These are phyloP conservation scores for Sinocyclocheilus grahami DNA, from an alignment of 2,113 vertebrate genomes.

Conservation along the genomic window DNA sequence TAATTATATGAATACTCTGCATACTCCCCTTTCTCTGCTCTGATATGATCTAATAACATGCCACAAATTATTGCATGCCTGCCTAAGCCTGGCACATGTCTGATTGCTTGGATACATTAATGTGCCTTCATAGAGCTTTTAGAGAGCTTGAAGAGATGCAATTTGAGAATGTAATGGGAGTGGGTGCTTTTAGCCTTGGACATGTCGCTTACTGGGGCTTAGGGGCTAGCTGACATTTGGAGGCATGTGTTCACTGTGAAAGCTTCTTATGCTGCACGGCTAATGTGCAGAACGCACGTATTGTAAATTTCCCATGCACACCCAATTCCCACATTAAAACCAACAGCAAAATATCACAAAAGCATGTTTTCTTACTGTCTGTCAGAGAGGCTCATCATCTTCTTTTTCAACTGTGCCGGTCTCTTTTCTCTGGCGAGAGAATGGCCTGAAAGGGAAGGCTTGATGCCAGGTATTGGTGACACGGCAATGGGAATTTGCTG, in stretches of 20 bases:
- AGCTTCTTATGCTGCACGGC: slow-evolving; percentile 18
- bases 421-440: slow-evolving; percentile 60
- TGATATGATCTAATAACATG: slow-evolving; percentile 67
- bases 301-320: slow-evolving; percentile 28
- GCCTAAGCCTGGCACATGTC: slow-evolving; percentile 57
- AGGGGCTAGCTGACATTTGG: slow-evolving; percentile 73
- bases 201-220: slow-evolving; percentile 68
- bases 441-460: slow-evolving; percentile 86
- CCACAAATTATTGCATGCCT: slow-evolving; percentile 61
- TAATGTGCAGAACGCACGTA: slow-evolving; percentile 38
- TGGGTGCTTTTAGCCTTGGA: slow-evolving; percentile 61
- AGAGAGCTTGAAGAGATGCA: slow-evolving; percentile 72
- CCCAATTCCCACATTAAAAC: slow-evolving; percentile 31
- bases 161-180: slow-evolving; percentile 69
- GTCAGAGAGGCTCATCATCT: slow-evolving; percentile 44
- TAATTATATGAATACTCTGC: slow-evolving; percentile 64
- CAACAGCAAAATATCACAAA: slow-evolving; percentile 16
- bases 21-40: slow-evolving; percentile 48
- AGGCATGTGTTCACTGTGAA: slow-evolving; percentile 48
- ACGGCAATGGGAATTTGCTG: slow-evolving; percentile 83
- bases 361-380: slow-evolving; percentile 29
- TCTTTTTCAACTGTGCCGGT: slow-evolving; percentile 32
- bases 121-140: slow-evolving; percentile 70
- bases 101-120: slow-evolving; percentile 59
- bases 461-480: slow-evolving; percentile 92